Evolutionary conservation across 2,113 vertebrate species (phyloP), one percentile per base, ranked within the genome.

Genomic region (Dasyornis broadbenti): DNA sequence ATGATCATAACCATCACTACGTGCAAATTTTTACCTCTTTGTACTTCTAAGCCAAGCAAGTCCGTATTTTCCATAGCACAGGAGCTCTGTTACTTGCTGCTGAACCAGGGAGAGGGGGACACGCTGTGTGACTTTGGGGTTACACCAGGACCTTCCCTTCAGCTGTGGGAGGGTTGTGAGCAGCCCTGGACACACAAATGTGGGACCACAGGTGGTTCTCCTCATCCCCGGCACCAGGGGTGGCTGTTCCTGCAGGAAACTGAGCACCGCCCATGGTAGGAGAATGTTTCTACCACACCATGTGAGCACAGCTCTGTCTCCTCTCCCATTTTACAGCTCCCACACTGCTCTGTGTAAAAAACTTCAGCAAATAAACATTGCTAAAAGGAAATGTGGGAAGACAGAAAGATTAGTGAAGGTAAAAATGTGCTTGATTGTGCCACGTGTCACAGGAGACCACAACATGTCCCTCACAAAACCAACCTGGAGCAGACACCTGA

Each of bases 391-490:
- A 4, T 9, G 2, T n/a, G 42, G 24, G 44, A 57, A 13, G 8
- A 27, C 22, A 42, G 42, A 54, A 47, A 31, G 28, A 16, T 59
- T 21, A 27, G 9, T 24, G 28, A n/a, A 20, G 12, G 11, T 22
- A 37, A 82, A 69, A 71, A 35, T 1, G 1, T 8, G 49, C 28
- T 56, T 15, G 42, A 14, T 39, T n/a, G 3, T 8, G 44, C 39
- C 11, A 15, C 7, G 1, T 15, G 19, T 22, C 17, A 39, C 47
- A 26, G 56, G 59, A 22, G 2, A 53, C 59, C 4, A 0, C 1
- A 16, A 0, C 1, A 12, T 2, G 21, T 42, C 44, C 52, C 53
- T 7, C 9, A 23, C 42, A 6, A 9, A 27, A 27, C 22, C 9
- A 66, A 16, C 53, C 53, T 47, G 2, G 0, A 35, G 53, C 18